Conservation (phyloP, 35 echinoderm and acorn worm species). For the Holothuria glaberrima region DNA sequence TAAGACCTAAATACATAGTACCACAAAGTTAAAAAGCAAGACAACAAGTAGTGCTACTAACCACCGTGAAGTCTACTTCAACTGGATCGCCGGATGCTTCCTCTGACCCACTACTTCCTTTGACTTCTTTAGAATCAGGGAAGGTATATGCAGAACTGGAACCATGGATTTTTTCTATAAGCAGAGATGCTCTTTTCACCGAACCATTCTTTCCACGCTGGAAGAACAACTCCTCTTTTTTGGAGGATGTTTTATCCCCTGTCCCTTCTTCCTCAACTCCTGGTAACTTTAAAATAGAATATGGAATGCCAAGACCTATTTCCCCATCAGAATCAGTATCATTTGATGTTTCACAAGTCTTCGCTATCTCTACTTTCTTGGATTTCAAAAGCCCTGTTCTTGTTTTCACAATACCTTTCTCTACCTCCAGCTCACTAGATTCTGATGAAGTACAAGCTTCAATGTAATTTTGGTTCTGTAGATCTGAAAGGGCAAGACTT, state of each 20-base stretch:
- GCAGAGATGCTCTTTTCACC: slow-evolving; percentile 39
- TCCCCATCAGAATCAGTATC: slow-evolving; percentile 53
- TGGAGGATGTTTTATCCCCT: not conserved
- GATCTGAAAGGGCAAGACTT: slow-evolving; percentile 13
- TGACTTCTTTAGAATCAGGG: slow-evolving; percentile 24
- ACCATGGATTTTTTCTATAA: slow-evolving; percentile 36
- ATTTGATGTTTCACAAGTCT: not conserved
- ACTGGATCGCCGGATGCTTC: slow-evolving; percentile 18
- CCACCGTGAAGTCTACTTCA: slow-evolving; percentile 45
- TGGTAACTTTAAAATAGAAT: slow-evolving; percentile 41
- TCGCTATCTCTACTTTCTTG: not conserved
- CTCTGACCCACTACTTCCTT: slow-evolving; percentile 33
- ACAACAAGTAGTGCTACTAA: slow-evolving; percentile 7
- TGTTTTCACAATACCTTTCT: slow-evolving; percentile 17
- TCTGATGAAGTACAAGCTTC: slow-evolving; percentile 23
- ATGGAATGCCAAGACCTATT: slow-evolving; percentile 51
- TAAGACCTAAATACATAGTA: no score
- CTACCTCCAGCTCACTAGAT: slow-evolving; percentile 22
- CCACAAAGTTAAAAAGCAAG: no score
- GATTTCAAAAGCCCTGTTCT: slow-evolving; percentile 18
- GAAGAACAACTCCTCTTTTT: slow-evolving; percentile 39
- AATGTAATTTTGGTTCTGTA: slow-evolving; percentile 58
- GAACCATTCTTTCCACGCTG: slow-evolving; percentile 47
- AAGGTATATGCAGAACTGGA: slow-evolving; percentile 10
- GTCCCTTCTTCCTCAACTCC: slow-evolving; percentile 16